Base-by-base conservation (phyloP, 2,888 invertebrate genomes). In the Linyphia triangularis region DNA sequence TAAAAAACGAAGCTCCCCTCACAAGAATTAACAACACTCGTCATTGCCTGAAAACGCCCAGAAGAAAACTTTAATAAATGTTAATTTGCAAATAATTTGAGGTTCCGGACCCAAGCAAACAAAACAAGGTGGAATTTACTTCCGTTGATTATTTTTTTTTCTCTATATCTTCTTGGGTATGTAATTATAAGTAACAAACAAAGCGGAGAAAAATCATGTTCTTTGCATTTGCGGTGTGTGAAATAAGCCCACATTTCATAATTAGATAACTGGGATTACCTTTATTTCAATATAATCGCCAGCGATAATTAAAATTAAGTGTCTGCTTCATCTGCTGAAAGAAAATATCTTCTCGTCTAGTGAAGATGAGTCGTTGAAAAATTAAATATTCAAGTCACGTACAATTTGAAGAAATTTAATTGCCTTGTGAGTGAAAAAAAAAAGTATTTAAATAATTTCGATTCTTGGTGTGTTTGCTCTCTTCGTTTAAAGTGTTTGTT, bases 41-140 rank as follows among this genome's bases (percentile, higher is more conserved):
- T 69, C 61, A 65, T 51, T 57, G n/a, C n/a, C n/a, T n/a, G n/a
- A n/a, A n/a, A n/a, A n/a, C n/a, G n/a, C n/a, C n/a, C n/a, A 22
- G 2, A 59, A 22, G 61, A 61, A 70, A 77, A 40, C 61, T 70
- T 70, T 43, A 78, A 83, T 83, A 83, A 78, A 85, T 85, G 85
- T 85, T 85, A 85, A 85, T 85, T 70, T 61, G 30, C 37, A 70
- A 85, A 85, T 78, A 85, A 85, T 85, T 85, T 78, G 22, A 30
- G 70, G 78, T 78, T 85, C 70, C 70, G 28, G 67, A 43, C 51
- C 22, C 37, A 22, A 22, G 65, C 24, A 78, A 10, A 40, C 22
- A 63, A 78, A 61, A 77, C 61, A 33, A 59, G 33, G 26, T 28
- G 19, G 22, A 70, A 24, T 43, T 70, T 19, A 10, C n/a, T n/a